Evolutionary conservation across 1,140 invertebrate species (phyloP).

Genomic region (Brachionus rotundiformis): DNA sequence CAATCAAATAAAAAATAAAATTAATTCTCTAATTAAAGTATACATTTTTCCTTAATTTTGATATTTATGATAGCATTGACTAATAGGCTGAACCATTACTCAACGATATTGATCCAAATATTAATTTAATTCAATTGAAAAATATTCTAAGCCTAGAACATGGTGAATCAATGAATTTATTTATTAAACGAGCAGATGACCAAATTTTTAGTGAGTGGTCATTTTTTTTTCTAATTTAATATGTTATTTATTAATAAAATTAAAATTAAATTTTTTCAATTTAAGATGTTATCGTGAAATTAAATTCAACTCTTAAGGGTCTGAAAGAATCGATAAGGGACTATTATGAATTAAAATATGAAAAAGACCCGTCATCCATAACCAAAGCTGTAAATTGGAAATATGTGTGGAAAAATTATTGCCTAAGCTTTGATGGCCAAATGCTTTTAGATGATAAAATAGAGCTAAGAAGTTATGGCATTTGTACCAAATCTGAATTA

Average conservation of each 20-base stretch:
- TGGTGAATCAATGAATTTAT: conserved; percentile 48
- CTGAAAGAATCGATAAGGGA: conserved; percentile 16
- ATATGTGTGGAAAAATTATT: conserved; percentile 50
- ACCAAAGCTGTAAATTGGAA: conserved; percentile 40
- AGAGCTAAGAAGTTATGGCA: conserved; percentile 26
- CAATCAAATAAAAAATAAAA: neutral
- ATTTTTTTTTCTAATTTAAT: no score
- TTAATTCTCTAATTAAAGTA: conserved; percentile 7
- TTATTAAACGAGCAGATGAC: conserved; percentile 27
- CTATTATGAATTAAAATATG: neutral
- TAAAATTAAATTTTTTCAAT: neutral
- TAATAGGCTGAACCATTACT: conserved; percentile 22
- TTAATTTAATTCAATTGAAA: conserved; percentile 20
- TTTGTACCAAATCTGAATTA: neutral
- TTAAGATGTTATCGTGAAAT: conserved; percentile 36
- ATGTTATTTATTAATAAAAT: no score
- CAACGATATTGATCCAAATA: conserved; percentile 13
- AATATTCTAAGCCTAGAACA: conserved; percentile 29
- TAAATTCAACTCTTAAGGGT: conserved; percentile 17
- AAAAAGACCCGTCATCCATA: conserved; percentile 11
- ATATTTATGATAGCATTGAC: no score
- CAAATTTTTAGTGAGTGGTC: conserved; percentile 31
- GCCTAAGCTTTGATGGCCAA: conserved; percentile 7
- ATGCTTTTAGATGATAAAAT: conserved; percentile 21
- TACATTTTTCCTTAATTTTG: neutral